phyloP scores from a whole-genome alignment of 2,888 invertebrate species.

The Cheilosia grossa region DNA sequence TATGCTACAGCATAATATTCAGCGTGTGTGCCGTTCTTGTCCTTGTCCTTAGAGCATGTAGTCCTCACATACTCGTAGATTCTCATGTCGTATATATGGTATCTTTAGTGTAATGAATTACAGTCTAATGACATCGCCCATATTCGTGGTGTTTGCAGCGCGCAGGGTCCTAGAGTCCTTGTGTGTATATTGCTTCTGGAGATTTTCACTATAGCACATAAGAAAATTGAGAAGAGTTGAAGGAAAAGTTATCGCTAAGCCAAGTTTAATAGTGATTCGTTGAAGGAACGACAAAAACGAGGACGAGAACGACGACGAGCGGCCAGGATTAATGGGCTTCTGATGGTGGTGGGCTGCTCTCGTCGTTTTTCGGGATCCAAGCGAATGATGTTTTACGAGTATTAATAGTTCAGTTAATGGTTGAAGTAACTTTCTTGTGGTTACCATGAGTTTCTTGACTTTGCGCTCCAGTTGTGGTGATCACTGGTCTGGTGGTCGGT shows the following conservation, averaged over 20 bases:
- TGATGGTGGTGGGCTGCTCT: conserved; percentile 26
- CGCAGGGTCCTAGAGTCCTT: neutral
- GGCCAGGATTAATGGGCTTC: conserved; percentile 53
- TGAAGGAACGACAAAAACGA: conserved; percentile 22
- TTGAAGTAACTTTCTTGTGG: conserved; percentile 62
- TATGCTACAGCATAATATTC: conserved; percentile 34
- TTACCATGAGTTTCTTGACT: conserved; percentile 67
- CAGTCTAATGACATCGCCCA: conserved; percentile 71
- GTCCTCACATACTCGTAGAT: conserved; percentile 20
- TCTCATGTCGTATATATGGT: conserved; percentile 37
- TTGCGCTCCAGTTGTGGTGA: conserved; percentile 56
- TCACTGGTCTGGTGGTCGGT: conserved; percentile 7
- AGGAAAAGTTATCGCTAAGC: conserved; percentile 68
- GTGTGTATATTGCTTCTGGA: conserved; percentile 17
- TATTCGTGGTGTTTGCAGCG: conserved; percentile 51
- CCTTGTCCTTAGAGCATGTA: conserved; percentile 50
- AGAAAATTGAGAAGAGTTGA: conserved; percentile 23
- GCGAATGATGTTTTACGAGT: conserved; percentile 60
- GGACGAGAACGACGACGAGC: conserved; percentile 8
- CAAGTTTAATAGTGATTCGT: conserved; percentile 71
- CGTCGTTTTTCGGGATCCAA: conserved; percentile 34
- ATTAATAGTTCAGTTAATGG: conserved; percentile 72
- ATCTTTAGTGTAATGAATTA: conserved; percentile 72
- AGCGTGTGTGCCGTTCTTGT: conserved; percentile 37
- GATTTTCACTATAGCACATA: conserved; percentile 32